phyloP scores from a whole-genome alignment of 2,797 vertebrate species.

The Tapera naevia region DNA sequence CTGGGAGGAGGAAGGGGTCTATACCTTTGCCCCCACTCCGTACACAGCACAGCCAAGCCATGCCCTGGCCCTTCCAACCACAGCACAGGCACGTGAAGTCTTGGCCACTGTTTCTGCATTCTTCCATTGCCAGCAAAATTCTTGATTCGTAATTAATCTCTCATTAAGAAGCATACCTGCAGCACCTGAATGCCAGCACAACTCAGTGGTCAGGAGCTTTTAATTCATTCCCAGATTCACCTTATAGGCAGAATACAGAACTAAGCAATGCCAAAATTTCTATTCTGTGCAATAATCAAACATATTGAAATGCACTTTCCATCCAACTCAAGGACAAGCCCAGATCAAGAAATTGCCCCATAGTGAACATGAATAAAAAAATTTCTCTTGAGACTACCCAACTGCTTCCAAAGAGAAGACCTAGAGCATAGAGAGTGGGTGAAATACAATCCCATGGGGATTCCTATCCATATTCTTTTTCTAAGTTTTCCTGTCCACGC shows the following conservation, averaged over 20 bases:
- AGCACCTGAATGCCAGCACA: neutral
- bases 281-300: neutral
- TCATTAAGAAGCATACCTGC: neutral
- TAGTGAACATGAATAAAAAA: neutral
- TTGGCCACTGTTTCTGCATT: neutral
- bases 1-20: neutral
- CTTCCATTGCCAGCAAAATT: neutral
- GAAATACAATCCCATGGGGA: rapidly evolving
- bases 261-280: neutral
- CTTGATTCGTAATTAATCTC: neutral
- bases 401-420: neutral
- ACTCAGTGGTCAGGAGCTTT: neutral
- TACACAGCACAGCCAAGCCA: rapidly evolving
- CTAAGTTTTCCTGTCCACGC: neutral
- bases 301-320: neutral
- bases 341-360: neutral
- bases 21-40: neutral
- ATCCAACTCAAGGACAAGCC: neutral
- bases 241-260: neutral
- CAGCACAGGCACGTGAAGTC: neutral
- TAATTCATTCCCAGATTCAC: neutral
- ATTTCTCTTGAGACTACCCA: neutral
- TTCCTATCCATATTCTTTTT: neutral
- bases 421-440: neutral
- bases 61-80: neutral